A percentile compares a stretch with the other conserved stretches of the same genome.
phyloP scores from a whole-genome alignment of 2,797 vertebrate genomes.

The Ceyx erithaca region DNA sequence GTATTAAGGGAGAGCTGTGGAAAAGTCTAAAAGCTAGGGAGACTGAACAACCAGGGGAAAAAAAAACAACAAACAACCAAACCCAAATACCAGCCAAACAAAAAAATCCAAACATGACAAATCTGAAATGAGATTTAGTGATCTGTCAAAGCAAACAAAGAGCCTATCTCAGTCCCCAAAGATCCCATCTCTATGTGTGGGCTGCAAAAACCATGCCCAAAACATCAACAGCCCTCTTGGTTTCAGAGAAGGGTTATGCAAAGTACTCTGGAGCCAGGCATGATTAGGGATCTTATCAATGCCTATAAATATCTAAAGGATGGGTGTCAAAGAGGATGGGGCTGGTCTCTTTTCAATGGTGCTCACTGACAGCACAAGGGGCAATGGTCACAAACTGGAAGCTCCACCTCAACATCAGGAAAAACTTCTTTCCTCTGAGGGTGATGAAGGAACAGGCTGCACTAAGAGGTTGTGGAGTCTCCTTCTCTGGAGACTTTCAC shows the following conservation, averaged over 20 bases:
- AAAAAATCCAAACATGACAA: neutral
- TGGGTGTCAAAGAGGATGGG: neutral
- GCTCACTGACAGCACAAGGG: too few relatives aligned
- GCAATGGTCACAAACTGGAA: too few relatives aligned
- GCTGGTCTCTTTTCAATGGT: too few relatives aligned
- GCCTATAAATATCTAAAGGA: neutral
- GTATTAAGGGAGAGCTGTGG: neutral
- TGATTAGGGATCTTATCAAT: neutral
- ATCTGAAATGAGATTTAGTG: constrained; percentile 12
- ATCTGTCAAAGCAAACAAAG: neutral
- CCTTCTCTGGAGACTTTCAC: too few relatives aligned
- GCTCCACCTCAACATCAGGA: too few relatives aligned
- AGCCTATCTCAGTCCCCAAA: neutral
- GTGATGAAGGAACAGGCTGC: too few relatives aligned
- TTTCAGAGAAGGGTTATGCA: neutral
- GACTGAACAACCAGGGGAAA: neutral
- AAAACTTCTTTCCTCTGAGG: too few relatives aligned
- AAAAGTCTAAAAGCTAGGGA: neutral
- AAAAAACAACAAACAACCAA: neutral
- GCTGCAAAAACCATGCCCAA: neutral
- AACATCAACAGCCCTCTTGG: neutral
- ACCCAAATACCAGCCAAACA: neutral
- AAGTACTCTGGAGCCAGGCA: neutral
- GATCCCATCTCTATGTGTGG: neutral
- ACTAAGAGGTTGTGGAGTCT: too few relatives aligned